phyloP scores from a whole-genome alignment of 1,140 invertebrate genomes.

The Ptiloglossa arizonensis region DNA sequence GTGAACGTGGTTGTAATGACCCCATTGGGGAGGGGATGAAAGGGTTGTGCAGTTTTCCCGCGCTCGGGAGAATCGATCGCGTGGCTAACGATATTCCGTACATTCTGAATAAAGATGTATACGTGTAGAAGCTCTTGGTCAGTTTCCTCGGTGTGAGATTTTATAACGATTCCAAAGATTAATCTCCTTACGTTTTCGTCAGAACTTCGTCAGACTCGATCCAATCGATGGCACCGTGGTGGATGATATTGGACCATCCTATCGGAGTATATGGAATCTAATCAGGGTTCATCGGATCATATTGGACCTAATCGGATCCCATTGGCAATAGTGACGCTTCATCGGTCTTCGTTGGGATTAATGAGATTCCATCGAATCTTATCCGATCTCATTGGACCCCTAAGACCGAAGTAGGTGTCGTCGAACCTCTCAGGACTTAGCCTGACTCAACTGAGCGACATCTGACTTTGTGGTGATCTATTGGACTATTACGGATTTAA shows the following conservation, averaged over 20 bases:
- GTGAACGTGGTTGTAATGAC: conserved; percentile 22
- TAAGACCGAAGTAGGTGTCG: too few species aligned
- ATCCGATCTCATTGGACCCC: too few species aligned
- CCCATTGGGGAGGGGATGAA: conserved; percentile 36
- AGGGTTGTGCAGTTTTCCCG: conserved; percentile 34
- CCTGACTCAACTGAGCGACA: too few species aligned
- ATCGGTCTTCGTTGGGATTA: too few species aligned
- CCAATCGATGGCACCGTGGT: not conserved
- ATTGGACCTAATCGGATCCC: not conserved
- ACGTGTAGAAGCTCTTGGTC: not conserved
- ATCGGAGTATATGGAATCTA: too few species aligned
- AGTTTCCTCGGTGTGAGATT: not conserved
- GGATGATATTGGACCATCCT: not conserved
- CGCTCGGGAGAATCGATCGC: conserved; percentile 28
- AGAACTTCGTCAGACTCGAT: not conserved
- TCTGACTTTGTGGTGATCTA: too few species aligned
- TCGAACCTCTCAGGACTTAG: too few species aligned
- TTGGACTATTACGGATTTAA: too few species aligned
- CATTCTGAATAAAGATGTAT: not conserved
- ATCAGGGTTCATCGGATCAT: too few species aligned
- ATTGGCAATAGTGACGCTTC: not conserved
- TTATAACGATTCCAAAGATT: not conserved
- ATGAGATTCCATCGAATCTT: too few species aligned
- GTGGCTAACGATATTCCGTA: conserved; percentile 1
- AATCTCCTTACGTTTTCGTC: too few species aligned